phyloP scores from a whole-genome alignment of 2,888 invertebrate genomes.

The Autographa gamma region DNA sequence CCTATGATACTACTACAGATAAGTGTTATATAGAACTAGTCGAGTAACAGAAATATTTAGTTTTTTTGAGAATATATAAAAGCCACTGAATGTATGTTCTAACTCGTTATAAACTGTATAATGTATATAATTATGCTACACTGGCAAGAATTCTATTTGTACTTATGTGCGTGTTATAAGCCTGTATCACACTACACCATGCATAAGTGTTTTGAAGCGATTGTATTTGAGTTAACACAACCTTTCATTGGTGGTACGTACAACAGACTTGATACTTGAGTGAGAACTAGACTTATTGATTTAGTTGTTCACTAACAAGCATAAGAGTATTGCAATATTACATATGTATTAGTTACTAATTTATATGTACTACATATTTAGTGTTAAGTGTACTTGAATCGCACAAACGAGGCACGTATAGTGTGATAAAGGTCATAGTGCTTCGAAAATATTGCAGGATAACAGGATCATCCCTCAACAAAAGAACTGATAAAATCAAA shows the following conservation, averaged over 20 bases:
- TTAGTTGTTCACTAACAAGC: not conserved
- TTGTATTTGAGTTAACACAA: not conserved
- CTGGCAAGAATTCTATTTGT: constrained; percentile 80
- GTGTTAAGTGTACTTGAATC: not conserved
- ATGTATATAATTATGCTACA: constrained; percentile 58
- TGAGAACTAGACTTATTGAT: not conserved
- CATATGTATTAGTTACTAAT: not conserved
- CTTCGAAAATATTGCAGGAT: constrained; percentile 41
- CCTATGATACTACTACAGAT: constrained; percentile 29
- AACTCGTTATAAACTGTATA: constrained; percentile 42
- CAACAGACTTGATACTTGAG: not conserved
- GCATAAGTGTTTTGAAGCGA: not conserved
- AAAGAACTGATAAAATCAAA: constrained; percentile 42
- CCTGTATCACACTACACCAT: constrained; percentile 25
- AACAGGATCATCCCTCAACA: constrained; percentile 9
- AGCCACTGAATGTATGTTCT: constrained; percentile 43
- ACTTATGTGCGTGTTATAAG: constrained; percentile 66
- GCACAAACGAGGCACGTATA: not conserved
- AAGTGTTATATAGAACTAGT: constrained; percentile 41
- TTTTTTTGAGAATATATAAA: constrained; percentile 57
- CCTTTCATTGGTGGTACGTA: not conserved
- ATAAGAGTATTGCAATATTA: not conserved
- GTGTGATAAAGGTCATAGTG: constrained; percentile 39
- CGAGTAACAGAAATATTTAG: constrained; percentile 45
- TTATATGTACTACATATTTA: not conserved